phyloP scores from a whole-genome alignment of 2,797 vertebrate genomes.

The Gobionotothen gibberifrons region DNA sequence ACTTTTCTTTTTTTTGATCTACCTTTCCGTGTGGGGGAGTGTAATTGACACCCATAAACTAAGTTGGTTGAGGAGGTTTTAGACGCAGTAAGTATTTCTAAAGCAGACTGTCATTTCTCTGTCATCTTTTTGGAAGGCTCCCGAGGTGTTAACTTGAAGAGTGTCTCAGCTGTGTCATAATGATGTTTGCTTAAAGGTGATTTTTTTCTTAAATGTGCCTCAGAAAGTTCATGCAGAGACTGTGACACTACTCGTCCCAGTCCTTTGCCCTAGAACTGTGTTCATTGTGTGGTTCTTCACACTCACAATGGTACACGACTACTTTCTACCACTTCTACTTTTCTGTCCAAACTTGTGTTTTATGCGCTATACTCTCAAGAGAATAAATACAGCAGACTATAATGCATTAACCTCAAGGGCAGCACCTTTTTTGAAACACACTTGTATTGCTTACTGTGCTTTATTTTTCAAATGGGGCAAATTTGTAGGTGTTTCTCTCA shows the following conservation, averaged over 20 bases:
- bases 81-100: slow-evolving; percentile 19
- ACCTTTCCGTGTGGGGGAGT: background rate
- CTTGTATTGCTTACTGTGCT: background rate
- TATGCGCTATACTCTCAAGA: background rate
- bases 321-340: background rate
- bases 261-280: slow-evolving; percentile 1
- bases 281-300: background rate
- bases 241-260: background rate
- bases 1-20: background rate
- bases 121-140: slow-evolving; percentile 8
- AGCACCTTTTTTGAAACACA: background rate
- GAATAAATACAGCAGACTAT: background rate
- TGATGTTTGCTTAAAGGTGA: slow-evolving; percentile 34
- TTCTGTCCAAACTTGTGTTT: slow-evolving; percentile 1
- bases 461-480: background rate
- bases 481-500: too few relatives aligned
- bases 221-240: background rate
- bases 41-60: slow-evolving; percentile 44
- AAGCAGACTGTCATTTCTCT: slow-evolving; percentile 25
- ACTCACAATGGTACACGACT: background rate
- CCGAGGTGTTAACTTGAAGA: slow-evolving; percentile 25
- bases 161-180: slow-evolving; percentile 28
- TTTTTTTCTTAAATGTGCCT: background rate
- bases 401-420: background rate
- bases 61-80: slow-evolving; percentile 35